Base-by-base conservation (phyloP, 2,113 vertebrate species). In the Platichthys flesus region DNA sequence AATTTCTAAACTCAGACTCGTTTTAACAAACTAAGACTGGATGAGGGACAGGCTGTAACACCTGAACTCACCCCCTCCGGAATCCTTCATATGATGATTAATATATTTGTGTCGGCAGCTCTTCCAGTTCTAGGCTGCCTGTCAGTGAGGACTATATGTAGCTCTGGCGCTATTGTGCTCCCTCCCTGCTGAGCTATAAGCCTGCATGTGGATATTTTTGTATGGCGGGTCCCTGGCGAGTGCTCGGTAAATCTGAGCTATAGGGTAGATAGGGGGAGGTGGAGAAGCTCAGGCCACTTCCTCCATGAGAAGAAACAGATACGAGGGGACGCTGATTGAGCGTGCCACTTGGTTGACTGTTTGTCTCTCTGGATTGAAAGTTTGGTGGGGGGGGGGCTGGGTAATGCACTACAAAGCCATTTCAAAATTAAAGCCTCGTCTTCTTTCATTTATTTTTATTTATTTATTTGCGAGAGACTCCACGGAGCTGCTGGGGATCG, bases 91-190 rank as follows among this genome's bases (percentile, higher is more conserved):
- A 42, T 78, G 76, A 74, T 89, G 90, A 90, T 90, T 88, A 81
- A 90, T 90, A 83, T 76, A 80, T 85, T 84, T 75, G 83, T 82
- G 67, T 85, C 78, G 31, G 74, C 85, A 80, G 87, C 69, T 66
- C 55, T 51, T 80, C 62, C 67, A 35, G 42, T 70, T 83, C 78
- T 26, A 40, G 76, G 81, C 78, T 75, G 69, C 70, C 80, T 89
- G 90, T 88, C 86, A 89, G 83, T 6, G 67, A 84, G 75, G 69
- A 67, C 82, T 88, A 81, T 87, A 89, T 89, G 87, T 78, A 78
- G 83, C 78, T 71, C 18, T 21, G 1, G 70, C 13, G 18, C 71
- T 74, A 77, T 81, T 81, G 80, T 82, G 85, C 75, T 78, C 47
- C 58, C 83, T 74, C 86, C 77, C 82, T 6, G 67, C 86, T 80